phyloP scores from a whole-genome alignment of 2,797 vertebrate genomes.

The Cossypha heuglini region DNA sequence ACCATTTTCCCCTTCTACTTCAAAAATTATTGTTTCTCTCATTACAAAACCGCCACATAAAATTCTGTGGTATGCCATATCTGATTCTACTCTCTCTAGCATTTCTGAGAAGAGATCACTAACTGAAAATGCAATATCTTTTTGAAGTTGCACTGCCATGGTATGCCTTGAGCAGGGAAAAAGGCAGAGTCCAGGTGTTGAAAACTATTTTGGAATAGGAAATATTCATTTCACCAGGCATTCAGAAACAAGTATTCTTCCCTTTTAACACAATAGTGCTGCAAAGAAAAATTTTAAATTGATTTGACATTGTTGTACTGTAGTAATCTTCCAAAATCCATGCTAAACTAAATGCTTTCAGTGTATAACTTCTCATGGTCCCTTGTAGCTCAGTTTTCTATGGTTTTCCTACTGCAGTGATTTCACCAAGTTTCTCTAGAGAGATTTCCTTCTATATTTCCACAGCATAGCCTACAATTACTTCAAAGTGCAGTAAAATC shows the following conservation, averaged over 20 bases:
- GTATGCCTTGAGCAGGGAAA: neutral
- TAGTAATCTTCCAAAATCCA: constrained; percentile 9
- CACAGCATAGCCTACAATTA: neutral
- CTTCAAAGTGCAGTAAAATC: constrained; percentile 29
- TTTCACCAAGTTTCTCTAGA: constrained; percentile 7
- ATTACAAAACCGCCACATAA: constrained; percentile 27
- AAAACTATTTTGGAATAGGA: neutral
- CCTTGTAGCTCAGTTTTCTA: neutral
- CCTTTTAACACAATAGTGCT: neutral
- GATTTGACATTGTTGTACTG: neutral
- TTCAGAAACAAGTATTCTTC: neutral
- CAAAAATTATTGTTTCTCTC: constrained; percentile 20
- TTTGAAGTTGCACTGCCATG: neutral
- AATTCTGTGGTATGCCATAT: constrained; percentile 6
- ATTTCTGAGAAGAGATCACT: neutral
- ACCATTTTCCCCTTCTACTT: neutral
- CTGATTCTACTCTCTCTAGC: neutral
- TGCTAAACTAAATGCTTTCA: constrained; percentile 5
- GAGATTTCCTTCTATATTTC: constrained; percentile 13
- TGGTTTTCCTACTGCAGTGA: neutral
- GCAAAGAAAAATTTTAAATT: neutral
- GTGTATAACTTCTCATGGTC: neutral
- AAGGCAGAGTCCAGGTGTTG: neutral
- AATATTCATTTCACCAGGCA: neutral
- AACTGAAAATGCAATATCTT: neutral